Evolutionary conservation across 2,888 invertebrate genomes (phyloP).

Genomic region (Agrotis exclamationis): DNA sequence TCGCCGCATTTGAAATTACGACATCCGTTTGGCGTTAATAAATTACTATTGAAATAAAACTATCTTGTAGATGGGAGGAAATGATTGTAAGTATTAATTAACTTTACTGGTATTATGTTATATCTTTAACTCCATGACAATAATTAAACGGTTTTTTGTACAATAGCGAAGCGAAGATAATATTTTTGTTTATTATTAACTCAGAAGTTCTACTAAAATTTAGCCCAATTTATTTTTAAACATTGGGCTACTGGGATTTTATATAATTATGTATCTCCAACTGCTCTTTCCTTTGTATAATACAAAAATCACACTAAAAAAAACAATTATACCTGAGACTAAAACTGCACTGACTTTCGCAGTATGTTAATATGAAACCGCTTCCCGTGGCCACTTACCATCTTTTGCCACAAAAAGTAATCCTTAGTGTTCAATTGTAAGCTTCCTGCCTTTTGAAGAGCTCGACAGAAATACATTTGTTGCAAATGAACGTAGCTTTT

Average conservation of each 20-base stretch:
- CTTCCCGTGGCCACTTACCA: constrained; percentile 51
- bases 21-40: constrained; percentile 51
- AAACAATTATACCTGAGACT: neutral
- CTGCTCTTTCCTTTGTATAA: neutral
- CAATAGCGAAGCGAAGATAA: neutral
- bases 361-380: constrained; percentile 40
- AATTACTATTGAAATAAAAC: constrained; percentile 37
- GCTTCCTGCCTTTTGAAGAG: constrained; percentile 52
- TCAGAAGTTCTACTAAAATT: neutral
- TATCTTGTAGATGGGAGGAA: constrained; percentile 14
- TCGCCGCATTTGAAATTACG: constrained; percentile 44
- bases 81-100: constrained; percentile 20
- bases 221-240: too few relatives aligned
- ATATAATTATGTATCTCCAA: too few relatives aligned
- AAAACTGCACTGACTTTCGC: constrained; percentile 12
- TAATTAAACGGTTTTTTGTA: neutral
- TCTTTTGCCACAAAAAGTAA: constrained; percentile 48
- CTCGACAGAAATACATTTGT: constrained; percentile 22
- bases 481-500: constrained; percentile 12
- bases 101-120: neutral
- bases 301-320: neutral
- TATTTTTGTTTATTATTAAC: too few relatives aligned
- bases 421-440: constrained; percentile 38
- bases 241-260: neutral
- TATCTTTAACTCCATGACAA: neutral